A percentile compares a stretch with the other conserved stretches of the same genome.
Evolutionary conservation across 35 echinoderm and acorn worm species (phyloP).

Genomic region (Holothuria glaberrima): DNA sequence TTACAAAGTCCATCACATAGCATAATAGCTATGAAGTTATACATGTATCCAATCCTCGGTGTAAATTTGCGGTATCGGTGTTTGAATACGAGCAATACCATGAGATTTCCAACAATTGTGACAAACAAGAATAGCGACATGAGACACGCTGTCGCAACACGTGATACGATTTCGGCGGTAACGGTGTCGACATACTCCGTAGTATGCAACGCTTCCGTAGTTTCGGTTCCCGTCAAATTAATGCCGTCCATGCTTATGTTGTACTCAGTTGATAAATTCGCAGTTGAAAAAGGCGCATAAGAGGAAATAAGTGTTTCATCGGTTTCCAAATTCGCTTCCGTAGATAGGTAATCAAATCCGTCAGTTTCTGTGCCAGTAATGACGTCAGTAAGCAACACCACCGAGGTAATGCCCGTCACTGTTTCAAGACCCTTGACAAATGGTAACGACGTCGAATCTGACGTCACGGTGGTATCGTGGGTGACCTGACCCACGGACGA

Average conservation of each 20-base stretch:
- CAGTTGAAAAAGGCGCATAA: no score
- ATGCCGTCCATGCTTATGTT: no score
- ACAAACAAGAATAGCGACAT: constrained; percentile 26
- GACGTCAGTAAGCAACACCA: background rate
- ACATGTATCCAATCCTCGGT: background rate
- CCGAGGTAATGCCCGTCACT: background rate
- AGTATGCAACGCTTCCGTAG: background rate
- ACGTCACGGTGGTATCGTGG: no score
- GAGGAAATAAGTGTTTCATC: no score
- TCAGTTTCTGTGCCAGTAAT: background rate
- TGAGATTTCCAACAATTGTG: constrained; percentile 13
- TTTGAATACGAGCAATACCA: constrained; percentile 1
- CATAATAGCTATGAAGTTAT: constrained; percentile 15
- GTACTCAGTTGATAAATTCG: no score
- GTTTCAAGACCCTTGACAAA: no score
- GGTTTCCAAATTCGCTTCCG: no score
- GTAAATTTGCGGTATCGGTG: constrained; percentile 27
- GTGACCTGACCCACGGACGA: no score
- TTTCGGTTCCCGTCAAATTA: no score
- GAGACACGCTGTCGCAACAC: constrained; percentile 12
- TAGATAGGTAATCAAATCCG: no score
- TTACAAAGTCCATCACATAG: constrained; percentile 27
- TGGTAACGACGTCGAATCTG: no score
- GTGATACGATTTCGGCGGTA: constrained; percentile 26
- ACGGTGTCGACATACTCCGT: constrained; percentile 10